Evolutionary conservation across 2,888 invertebrate genomes (phyloP).

Genomic region (Eulithis prunata): DNA sequence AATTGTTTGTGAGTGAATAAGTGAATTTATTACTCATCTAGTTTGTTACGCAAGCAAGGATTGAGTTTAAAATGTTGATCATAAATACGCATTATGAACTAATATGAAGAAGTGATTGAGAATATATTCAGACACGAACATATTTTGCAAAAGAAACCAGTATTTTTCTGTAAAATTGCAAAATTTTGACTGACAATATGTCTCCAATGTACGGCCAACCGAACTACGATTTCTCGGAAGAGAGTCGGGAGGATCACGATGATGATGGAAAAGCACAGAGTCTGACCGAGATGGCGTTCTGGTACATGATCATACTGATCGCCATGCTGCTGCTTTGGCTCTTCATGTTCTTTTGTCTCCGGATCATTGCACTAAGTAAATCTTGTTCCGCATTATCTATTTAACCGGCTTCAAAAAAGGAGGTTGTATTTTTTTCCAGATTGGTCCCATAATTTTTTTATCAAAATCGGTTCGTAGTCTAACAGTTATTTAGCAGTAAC

Average conservation of each 20-base stretch:
- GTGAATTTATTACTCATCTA: slow-evolving; percentile 39
- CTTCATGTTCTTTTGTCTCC: slow-evolving; percentile 66
- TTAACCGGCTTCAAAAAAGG: too few relatives aligned
- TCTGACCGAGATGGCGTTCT: slow-evolving; percentile 64
- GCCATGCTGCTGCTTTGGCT: slow-evolving; percentile 69
- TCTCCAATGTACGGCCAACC: slow-evolving; percentile 64
- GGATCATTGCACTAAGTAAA: slow-evolving; percentile 58
- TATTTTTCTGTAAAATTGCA: not conserved
- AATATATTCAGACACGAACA: not conserved
- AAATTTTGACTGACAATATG: slow-evolving; percentile 52
- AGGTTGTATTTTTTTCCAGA: too few relatives aligned
- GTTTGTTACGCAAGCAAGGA: slow-evolving; percentile 51
- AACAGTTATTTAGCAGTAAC: too few relatives aligned
- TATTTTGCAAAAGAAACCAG: not conserved
- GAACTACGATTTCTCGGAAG: slow-evolving; percentile 52
- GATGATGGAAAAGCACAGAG: slow-evolving; percentile 44
- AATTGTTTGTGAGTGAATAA: slow-evolving; percentile 59
- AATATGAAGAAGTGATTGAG: not conserved
- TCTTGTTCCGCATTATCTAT: not conserved
- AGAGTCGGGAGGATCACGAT: slow-evolving; percentile 39
- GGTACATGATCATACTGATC: slow-evolving; percentile 69
- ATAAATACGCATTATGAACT: too few relatives aligned
- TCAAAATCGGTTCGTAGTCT: too few relatives aligned
- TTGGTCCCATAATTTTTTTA: too few relatives aligned
- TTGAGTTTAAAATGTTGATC: slow-evolving; percentile 29